Percentiles rank a stretch among this genome's conserved stretches.
Evolutionary conservation across 2,797 vertebrate species (phyloP).

Genomic region (Coendou prehensilis): DNA sequence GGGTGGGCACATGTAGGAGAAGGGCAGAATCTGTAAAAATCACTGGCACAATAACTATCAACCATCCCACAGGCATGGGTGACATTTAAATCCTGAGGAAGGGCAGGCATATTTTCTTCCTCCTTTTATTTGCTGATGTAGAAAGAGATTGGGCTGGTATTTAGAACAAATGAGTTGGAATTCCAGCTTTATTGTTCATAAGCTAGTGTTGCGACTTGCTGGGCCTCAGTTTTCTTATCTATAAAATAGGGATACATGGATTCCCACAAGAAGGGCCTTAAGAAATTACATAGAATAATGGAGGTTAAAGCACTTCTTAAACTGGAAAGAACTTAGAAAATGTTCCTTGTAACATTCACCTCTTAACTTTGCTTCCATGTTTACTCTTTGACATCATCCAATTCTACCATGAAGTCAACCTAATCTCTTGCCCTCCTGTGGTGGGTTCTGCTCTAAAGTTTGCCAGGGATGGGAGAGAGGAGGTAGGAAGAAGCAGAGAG

Average conservation of each 20-base stretch:
- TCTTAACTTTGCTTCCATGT: not conserved
- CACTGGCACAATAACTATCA: not conserved
- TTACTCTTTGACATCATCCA: not conserved
- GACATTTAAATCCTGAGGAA: not conserved
- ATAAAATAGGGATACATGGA: not conserved
- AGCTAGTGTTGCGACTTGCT: not conserved
- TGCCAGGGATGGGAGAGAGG: not conserved
- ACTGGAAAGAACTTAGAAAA: not conserved
- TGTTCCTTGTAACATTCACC: not conserved
- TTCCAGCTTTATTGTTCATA: not conserved
- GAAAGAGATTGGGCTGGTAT: not conserved
- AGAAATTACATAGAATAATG: constrained; percentile 5
- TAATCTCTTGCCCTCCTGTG: not conserved
- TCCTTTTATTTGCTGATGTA: not conserved
- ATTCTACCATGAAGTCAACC: not conserved
- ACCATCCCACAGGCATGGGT: not conserved
- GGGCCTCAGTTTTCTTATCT: not conserved
- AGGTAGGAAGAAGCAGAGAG: not conserved
- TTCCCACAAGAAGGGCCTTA: not conserved
- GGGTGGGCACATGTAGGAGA: not conserved
- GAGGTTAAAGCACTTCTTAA: not conserved
- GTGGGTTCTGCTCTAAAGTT: not conserved
- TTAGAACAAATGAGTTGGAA: not conserved
- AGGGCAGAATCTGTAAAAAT: constrained; percentile 58
- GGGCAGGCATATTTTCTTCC: not conserved